Evolutionary conservation across 1,140 invertebrate genomes (phyloP).

Genomic region (Campoletis sonorensis): DNA sequence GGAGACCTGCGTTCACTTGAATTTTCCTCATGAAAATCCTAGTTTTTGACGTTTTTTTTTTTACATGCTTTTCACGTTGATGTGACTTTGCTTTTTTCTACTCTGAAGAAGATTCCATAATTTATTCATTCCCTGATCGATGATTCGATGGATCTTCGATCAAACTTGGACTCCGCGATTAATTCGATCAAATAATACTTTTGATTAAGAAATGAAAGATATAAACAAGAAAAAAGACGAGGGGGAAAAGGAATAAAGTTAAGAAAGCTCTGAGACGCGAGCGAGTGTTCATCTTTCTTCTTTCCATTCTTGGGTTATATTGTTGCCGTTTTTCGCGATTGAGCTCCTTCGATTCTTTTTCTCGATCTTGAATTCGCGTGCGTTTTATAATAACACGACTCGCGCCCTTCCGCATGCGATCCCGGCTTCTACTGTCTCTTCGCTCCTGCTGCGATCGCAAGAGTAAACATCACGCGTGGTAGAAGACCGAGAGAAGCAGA

Average conservation of each 20-base stretch:
- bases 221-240: not conserved
- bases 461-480: not conserved
- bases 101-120: too few relatives aligned
- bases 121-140: too few relatives aligned
- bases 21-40: not conserved
- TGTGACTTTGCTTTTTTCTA: too few relatives aligned
- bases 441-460: not conserved
- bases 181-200: too few relatives aligned
- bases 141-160: too few relatives aligned
- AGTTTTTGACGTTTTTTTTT: not conserved
- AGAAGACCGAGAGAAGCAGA: too few relatives aligned
- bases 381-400: constrained; percentile 16
- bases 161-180: too few relatives aligned
- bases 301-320: not conserved
- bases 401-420: not conserved
- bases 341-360: not conserved
- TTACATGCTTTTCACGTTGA: too few relatives aligned
- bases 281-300: not conserved
- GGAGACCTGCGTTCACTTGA: not conserved
- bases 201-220: not conserved
- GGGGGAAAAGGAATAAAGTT: not conserved
- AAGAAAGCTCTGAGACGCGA: not conserved
- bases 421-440: not conserved
- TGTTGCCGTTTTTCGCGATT: not conserved
- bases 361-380: not conserved